Evolutionary conservation across 2,113 vertebrate species (phyloP).

Genomic region (Bos javanicus): DNA sequence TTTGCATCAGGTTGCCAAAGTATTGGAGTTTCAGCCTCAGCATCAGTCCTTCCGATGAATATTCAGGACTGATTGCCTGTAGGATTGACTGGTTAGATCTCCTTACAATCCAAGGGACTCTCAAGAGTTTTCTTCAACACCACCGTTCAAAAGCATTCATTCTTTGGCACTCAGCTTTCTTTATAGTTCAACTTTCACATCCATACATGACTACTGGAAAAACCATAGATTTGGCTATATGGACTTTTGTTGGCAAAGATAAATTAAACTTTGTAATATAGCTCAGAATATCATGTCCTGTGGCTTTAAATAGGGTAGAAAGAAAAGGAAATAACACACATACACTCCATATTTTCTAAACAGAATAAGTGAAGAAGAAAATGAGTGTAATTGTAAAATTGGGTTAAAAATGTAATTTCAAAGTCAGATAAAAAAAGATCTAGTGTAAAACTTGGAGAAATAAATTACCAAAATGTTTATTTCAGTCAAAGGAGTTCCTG

Average conservation of each 20-base stretch:
- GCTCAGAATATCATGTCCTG: background rate
- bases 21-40: background rate
- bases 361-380: background rate
- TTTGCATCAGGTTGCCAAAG: background rate
- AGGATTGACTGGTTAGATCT: background rate
- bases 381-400: background rate
- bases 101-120: background rate
- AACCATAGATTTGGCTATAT: background rate
- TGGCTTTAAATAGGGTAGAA: background rate
- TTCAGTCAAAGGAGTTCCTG: slow-evolving; percentile 44
- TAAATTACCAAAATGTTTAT: slow-evolving; percentile 25
- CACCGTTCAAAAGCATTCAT: background rate
- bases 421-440: slow-evolving; percentile 14
- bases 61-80: background rate
- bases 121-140: background rate
- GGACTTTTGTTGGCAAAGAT: background rate
- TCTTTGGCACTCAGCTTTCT: background rate
- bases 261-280: background rate
- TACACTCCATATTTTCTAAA: background rate
- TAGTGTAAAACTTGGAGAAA: slow-evolving; percentile 1
- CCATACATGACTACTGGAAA: background rate
- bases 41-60: background rate
- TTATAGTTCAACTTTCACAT: background rate
- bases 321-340: background rate
- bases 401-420: background rate